Evolutionary conservation across 1,140 invertebrate genomes (phyloP).

Genomic region (Zaprionus ghesquierei): DNA sequence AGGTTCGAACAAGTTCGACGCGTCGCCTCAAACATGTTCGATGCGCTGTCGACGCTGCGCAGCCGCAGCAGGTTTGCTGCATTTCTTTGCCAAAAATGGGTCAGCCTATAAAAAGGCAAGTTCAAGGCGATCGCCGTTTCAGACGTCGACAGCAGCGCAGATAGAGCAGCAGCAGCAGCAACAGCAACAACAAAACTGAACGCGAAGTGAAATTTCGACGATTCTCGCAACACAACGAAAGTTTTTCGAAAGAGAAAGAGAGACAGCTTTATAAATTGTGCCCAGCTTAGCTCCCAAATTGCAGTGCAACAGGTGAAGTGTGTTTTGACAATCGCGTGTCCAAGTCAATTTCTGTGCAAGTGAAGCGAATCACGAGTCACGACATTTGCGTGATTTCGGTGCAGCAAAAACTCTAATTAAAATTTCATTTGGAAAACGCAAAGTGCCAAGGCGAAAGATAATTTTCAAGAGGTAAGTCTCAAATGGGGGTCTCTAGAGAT

Average conservation of each 20-base stretch:
- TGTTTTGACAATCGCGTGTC: constrained; percentile 62
- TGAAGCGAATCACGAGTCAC: constrained; percentile 36
- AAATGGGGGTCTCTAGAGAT: not conserved
- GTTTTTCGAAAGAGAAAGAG: constrained; percentile 15
- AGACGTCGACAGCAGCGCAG: constrained; percentile 61
- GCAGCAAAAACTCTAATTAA: constrained; percentile 8
- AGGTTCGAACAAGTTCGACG: constrained; percentile 6
- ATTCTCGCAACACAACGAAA: constrained; percentile 29
- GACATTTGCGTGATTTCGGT: constrained; percentile 33
- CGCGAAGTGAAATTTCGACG: constrained; percentile 33
- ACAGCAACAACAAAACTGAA: not conserved
- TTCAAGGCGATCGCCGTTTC: constrained; percentile 84
- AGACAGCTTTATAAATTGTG: constrained; percentile 35
- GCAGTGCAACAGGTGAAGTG: constrained; percentile 64
- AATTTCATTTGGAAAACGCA: not conserved
- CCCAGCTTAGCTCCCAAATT: constrained; percentile 5
- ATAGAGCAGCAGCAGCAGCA: constrained; percentile 17
- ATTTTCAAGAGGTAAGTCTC: constrained; percentile 1
- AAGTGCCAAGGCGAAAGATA: not conserved
- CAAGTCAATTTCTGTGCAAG: constrained; percentile 41
- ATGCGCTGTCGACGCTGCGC: constrained; percentile 20
- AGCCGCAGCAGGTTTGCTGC: constrained; percentile 38
- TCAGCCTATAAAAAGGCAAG: constrained; percentile 84
- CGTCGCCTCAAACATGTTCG: constrained; percentile 45
- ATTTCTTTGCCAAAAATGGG: constrained; percentile 83